Evolutionary conservation across 2,797 vertebrate species (phyloP), one percentile per base, ranked within the genome.

Genomic region (Chaetophractus vellerosus): DNA sequence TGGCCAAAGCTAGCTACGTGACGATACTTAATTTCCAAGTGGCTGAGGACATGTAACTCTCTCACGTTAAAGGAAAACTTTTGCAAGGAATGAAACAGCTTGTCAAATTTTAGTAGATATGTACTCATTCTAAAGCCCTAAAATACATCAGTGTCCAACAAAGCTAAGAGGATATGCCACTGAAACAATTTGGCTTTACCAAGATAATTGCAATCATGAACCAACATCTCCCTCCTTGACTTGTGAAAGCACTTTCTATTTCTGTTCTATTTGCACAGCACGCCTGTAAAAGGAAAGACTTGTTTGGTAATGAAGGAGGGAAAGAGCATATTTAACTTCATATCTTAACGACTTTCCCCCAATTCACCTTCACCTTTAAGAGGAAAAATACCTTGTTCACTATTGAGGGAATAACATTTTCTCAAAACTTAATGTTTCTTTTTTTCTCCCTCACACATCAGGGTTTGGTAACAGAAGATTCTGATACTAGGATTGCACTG

Each of bases 171-270:
- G 21, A 45, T 26, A 18, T 4, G 5, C 74, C 81, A 26, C 4
- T 95, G 55, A 84, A 81, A 90, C 89, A 79, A 75, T 36, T 93
- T 96, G 85, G 6, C 45, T 96, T 94, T 78, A 61, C 9, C 33
- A 50, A 63, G 38, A 31, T 61, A 81, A 75, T 61, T 26, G 85
- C 31, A 88, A 61, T 9, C 88, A 80, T 23, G 48, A 84, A 84
- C 71, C 76, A 88, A 18, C 83, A 79, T 59, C 50, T 85, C 87
- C 16, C 74, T 64, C 75, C 36, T 33, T 76, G 36, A 90, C n/a
- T 71, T 36, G 18, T 80, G 87, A 89, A 72, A 57, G 45, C 52
- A 93, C 48, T 79, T 94, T 72, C n/a, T 45, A 45, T 45, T 9
- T 88, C 93, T 94, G 24, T 81, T 71, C 33, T 79, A 0, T 61